These are phyloP conservation scores for Rhopalosiphum padi DNA, from an alignment of 1,140 invertebrate species.

Conservation along the genomic window DNA sequence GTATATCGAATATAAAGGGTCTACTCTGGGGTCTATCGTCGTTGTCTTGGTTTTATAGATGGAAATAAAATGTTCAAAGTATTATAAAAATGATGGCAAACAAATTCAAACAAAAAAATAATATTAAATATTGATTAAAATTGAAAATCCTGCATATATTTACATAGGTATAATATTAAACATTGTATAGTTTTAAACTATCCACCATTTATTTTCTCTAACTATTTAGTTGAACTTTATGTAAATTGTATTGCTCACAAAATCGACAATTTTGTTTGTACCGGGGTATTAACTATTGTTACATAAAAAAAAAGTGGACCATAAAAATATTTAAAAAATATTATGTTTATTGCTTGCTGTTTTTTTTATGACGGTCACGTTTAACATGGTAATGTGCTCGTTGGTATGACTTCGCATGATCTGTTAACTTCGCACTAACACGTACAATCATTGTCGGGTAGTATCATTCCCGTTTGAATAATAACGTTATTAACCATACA, in stretches of 20 bases:
- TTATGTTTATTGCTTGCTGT: not conserved
- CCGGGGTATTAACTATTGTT: not conserved
- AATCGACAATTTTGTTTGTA: not conserved
- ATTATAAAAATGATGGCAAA: not conserved
- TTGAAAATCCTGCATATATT: not conserved
- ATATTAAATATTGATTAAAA: not conserved
- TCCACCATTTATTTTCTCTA: not conserved
- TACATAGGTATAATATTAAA: not conserved
- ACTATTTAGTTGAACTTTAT: not conserved
- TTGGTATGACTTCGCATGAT: conserved; percentile 54
- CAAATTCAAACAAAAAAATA: no score
- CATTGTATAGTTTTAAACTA: not conserved
- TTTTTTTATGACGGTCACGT: conserved; percentile 52
- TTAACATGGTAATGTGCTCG: conserved; percentile 32
- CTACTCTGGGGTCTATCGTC: not conserved
- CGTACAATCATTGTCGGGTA: conserved; percentile 31
- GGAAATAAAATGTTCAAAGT: conserved; percentile 30
- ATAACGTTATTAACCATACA: conserved; percentile 29
- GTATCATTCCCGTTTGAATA: conserved; percentile 25
- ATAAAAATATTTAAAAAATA: conserved; percentile 37
- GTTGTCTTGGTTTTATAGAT: conserved; percentile 45
- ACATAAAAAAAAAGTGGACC: not conserved
- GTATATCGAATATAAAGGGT: conserved; percentile 47
- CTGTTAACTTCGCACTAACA: conserved; percentile 44
- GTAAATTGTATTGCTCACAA: not conserved